Conservation (phyloP, 2,797 vertebrate genomes). For the Masticophis lateralis region DNA sequence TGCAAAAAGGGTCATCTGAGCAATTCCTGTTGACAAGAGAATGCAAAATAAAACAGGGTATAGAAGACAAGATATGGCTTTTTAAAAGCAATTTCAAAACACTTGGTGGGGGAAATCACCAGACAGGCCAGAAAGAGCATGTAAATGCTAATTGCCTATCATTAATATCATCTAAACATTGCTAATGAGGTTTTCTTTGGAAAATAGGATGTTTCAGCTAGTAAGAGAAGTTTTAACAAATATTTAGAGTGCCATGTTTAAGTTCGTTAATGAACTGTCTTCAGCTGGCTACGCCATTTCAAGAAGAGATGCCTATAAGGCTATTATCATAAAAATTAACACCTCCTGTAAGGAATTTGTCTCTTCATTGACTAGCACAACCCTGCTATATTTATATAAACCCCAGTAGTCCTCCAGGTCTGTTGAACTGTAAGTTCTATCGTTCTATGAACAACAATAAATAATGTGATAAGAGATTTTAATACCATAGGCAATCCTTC, state of each 20-base stretch:
- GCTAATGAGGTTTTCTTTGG: neutral
- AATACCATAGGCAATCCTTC: neutral
- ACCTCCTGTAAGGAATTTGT: neutral
- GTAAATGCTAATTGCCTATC: neutral
- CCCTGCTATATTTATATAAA: neutral
- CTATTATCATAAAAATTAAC: neutral
- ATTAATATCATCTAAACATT: too few species aligned
- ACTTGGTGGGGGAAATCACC: neutral
- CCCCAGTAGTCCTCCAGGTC: slow-evolving; percentile 57
- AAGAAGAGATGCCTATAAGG: neutral
- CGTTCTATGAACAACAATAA: neutral
- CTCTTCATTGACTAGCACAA: neutral
- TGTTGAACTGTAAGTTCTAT: neutral
- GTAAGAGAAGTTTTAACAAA: neutral
- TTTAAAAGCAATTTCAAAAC: neutral
- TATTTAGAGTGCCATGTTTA: neutral
- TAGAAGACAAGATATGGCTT: too few species aligned
- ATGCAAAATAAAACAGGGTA: neutral
- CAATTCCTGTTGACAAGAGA: neutral
- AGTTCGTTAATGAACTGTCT: neutral
- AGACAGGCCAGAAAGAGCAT: neutral
- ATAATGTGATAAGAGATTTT: neutral
- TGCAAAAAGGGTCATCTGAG: neutral
- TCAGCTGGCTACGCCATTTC: neutral
- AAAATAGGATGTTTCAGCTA: neutral